Evolutionary conservation across 2,888 invertebrate species (phyloP), one percentile per base, ranked within the genome.

Genomic region (Netelia virgata): DNA sequence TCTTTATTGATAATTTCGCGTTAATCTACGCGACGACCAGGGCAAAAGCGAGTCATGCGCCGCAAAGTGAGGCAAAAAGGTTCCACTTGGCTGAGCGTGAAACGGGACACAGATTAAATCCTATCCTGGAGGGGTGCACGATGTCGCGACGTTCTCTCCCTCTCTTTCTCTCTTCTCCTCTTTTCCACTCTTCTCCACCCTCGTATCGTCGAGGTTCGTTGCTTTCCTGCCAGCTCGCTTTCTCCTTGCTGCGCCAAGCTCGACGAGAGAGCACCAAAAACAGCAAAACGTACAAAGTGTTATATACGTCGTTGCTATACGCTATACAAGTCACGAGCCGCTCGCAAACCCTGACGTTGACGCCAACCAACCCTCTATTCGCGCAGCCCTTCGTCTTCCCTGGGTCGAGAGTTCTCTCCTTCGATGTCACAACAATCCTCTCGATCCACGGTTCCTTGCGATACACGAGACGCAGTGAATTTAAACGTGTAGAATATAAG

Each of bases 91-190:
- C 94, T 92, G 92, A 95, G 94, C 94, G 93, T 93, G 94, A 94
- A 94, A 94, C 94, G 94, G 94, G 94, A 94, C 94, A 94, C 94
- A 94, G 94, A 94, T 94, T 94, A 94, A 94, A 94, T 94, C 94
- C 94, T 93, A 94, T 94, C 94, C 93, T 92, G 89, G 88, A 86
- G 90, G 89, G 91, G 89, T 88, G 90, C 89, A 91, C 90, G 91
- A 90, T 90, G 91, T 91, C 90, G 90, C 90, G 91, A 87, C 90
- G 89, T 90, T 89, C 88, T 87, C 84, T 81, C 84, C 80, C 87
- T 85, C 78, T 86, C 86, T 81, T 74, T 82, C 79, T 55, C 78
- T 77, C 79, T 28, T 57, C 69, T 57, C 41, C 78, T 84, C 77
- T 77, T 55, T 59, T 57, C 63, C 61, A 63, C 61, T 66, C 63